Evolutionary conservation across 2,888 invertebrate genomes (phyloP), one percentile per base, ranked within the genome.

Genomic region (Phyllotreta striolata): DNA sequence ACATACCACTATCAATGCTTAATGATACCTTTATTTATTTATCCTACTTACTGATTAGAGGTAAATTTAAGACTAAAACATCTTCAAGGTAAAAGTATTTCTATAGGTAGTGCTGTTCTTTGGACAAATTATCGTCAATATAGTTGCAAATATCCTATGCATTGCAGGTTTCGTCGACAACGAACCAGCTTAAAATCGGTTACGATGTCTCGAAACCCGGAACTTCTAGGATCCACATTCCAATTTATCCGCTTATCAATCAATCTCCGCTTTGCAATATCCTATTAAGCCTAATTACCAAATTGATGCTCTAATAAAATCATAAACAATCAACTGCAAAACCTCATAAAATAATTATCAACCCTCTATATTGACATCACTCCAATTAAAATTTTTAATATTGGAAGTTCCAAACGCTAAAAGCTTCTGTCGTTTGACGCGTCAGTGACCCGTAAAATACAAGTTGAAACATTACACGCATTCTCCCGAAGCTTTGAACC

Each of bases 101-200:
- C 2, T 24, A 24, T 24, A 24, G 24, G 24, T 24, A n/a, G n/a
- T n/a, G n/a, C 4, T 24, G 1, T 24, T 3, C 24, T 9, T 38
- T 10, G 38, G 52, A 52, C 4, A 13, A 24, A 24, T 24, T 4
- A 9, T 41, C 8, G 5, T 41, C 41, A 14, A 9, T 10, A 34
- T 13, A 57, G 67, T n/a, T 43, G 74, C 56, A 55, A 63, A 58
- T 71, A 74, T 87, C 87, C 85, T 87, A 90, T 88, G 89, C 89
- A 88, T 90, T 93, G 92, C 93, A 93, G 92, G 93, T 93, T 93
- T 93, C 93, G 93, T 93, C 92, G 93, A 93, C 93, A 93, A 93
- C 93, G 93, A 93, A 93, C 93, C 92, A 85, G 83, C 81, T 80
- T 75, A 79, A 76, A 82, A 83, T 89, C 89, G 92, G 92, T 87